Evolutionary conservation across 2,797 vertebrate species (phyloP).

Genomic region (Typhlichthys eigenmanni): DNA sequence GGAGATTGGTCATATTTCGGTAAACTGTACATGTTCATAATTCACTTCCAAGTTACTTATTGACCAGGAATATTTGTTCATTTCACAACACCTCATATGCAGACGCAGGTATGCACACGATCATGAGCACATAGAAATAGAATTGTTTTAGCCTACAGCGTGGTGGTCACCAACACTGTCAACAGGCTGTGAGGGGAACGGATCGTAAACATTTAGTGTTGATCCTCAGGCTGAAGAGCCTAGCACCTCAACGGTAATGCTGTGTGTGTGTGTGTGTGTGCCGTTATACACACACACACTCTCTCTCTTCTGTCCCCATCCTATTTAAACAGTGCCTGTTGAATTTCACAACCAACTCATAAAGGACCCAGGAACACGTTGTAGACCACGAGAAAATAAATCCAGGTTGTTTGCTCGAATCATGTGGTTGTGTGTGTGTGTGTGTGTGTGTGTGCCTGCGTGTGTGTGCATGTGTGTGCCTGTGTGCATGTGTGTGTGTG

Average conservation of each 20-base stretch:
- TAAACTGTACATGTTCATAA: background rate
- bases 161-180: conserved; percentile 41
- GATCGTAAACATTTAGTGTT: conserved; percentile 61
- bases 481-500: conserved; percentile 55
- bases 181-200: conserved; percentile 52
- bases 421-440: conserved; percentile 50
- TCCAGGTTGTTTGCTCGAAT: conserved; percentile 58
- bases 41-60: conserved; percentile 12
- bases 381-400: conserved; percentile 66
- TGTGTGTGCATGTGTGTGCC: conserved; percentile 56
- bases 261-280: conserved; percentile 3
- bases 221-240: conserved; percentile 56
- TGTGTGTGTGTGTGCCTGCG: conserved; percentile 40
- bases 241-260: conserved; percentile 58
- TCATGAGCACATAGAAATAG: background rate
- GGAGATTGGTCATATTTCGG: background rate
- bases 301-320: conserved; percentile 34
- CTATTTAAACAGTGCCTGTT: conserved; percentile 74
- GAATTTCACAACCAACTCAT: conserved; percentile 81
- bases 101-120: conserved; percentile 5
- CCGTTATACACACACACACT: conserved; percentile 38
- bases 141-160: conserved; percentile 18
- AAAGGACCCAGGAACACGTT: conserved; percentile 54
- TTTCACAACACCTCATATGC: conserved; percentile 18
- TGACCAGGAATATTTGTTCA: conserved; percentile 25